Percentiles rank a stretch among this genome's conserved stretches.
phyloP scores from a whole-genome alignment of 1,140 invertebrate species.

The Temnothorax longispinosus region DNA sequence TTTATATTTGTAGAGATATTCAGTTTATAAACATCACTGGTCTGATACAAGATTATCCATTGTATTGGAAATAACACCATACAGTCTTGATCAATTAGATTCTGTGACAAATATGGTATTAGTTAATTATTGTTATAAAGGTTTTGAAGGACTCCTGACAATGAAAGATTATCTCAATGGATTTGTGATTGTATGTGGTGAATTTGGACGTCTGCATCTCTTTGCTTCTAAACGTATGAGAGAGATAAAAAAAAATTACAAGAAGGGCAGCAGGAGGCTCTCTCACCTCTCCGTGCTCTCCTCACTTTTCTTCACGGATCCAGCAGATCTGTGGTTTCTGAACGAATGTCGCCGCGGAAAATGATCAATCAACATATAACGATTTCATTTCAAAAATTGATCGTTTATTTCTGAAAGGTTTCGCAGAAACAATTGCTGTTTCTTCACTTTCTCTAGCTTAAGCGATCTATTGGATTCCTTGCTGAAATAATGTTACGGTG shows the following conservation, averaged over 20 bases:
- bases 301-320: conserved; percentile 49
- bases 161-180: conserved; percentile 92
- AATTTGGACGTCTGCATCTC: conserved; percentile 95
- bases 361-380: neutral
- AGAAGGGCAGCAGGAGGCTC: conserved; percentile 83
- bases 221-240: conserved; percentile 94
- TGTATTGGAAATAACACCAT: conserved; percentile 95
- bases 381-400: conserved; percentile 13
- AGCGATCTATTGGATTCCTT: neutral
- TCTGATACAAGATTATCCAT: conserved; percentile 95
- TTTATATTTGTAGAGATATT: conserved; percentile 90
- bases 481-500: neutral
- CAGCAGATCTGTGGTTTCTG: neutral
- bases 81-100: conserved; percentile 96
- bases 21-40: conserved; percentile 98
- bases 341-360: neutral
- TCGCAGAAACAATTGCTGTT: neutral
- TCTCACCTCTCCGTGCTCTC: conserved; percentile 61
- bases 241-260: conserved; percentile 94
- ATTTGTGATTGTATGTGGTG: conserved; percentile 95
- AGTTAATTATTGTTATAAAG: conserved; percentile 96
- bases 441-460: neutral
- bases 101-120: conserved; percentile 92
- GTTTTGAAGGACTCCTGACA: conserved; percentile 93
- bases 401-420: neutral